Evolutionary conservation across 2,888 invertebrate genomes (phyloP).

Genomic region (Cephus runcator): DNA sequence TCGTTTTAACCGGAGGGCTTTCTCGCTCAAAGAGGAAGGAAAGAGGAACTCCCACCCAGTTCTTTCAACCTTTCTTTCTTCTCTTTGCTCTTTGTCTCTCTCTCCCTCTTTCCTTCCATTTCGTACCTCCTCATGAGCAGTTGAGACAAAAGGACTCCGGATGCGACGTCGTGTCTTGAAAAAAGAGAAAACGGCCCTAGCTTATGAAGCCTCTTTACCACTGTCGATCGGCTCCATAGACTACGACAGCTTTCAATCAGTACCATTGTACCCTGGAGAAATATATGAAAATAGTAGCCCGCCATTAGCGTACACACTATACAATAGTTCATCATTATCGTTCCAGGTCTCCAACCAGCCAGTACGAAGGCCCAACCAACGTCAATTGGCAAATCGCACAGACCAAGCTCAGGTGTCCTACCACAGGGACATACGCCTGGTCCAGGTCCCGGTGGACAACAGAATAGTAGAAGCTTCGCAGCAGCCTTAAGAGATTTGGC

Average conservation of each 20-base stretch:
- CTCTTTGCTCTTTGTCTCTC: background rate
- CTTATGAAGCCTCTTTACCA: background rate
- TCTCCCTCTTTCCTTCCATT: too few relatives aligned
- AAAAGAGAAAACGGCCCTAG: background rate
- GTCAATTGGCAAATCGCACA: conserved; percentile 59
- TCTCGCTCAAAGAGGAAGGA: conserved; percentile 16
- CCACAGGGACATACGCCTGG: conserved; percentile 63
- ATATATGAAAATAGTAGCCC: background rate
- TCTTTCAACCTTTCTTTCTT: conserved; percentile 3
- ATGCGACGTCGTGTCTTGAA: background rate
- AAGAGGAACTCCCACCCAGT: conserved; percentile 14
- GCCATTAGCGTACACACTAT: background rate
- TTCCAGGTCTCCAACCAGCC: conserved; percentile 58
- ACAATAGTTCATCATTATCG: conserved; percentile 14
- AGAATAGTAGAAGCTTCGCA: conserved; percentile 78
- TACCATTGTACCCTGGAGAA: background rate
- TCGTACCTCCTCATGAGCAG: background rate
- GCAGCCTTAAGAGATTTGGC: conserved; percentile 91
- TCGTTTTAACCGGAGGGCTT: conserved; percentile 31
- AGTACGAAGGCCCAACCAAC: conserved; percentile 60
- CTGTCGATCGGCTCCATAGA: background rate
- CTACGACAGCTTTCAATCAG: background rate
- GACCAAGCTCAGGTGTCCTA: conserved; percentile 60
- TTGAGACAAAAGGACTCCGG: background rate
- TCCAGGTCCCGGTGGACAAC: conserved; percentile 65